Conservation (phyloP, 2,888 invertebrate genomes). For the Heliconius aoede region DNA sequence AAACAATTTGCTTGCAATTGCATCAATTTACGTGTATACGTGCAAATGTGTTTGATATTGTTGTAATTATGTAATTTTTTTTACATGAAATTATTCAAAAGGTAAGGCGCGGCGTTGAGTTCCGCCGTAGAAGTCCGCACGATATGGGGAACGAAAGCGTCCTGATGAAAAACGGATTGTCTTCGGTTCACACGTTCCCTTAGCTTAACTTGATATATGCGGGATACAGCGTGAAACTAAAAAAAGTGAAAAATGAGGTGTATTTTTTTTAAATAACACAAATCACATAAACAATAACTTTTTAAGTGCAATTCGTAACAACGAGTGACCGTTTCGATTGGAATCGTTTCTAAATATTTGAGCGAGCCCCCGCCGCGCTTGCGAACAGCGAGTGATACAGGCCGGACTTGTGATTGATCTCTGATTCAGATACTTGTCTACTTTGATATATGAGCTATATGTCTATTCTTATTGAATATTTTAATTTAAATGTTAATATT, state of each 20-base stretch:
- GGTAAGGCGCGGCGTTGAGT: too few species aligned
- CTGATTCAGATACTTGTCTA: neutral
- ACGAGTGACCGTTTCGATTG: conserved; percentile 5
- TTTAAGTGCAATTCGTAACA: neutral
- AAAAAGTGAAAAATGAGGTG: neutral
- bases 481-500: neutral
- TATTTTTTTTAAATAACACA: neutral
- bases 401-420: conserved; percentile 11
- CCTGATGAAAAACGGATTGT: too few species aligned
- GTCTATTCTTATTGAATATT: neutral
- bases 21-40: neutral
- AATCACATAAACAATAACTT: neutral
- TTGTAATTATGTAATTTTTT: neutral
- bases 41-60: too few species aligned
- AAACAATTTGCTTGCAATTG: conserved; percentile 2
- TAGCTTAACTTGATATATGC: too few species aligned
- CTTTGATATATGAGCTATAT: neutral
- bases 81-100: too few species aligned
- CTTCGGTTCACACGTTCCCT: too few species aligned
- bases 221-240: neutral
- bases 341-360: conserved; percentile 20
- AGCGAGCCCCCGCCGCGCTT: conserved; percentile 4
- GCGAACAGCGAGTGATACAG: neutral
- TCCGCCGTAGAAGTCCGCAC: too few species aligned
- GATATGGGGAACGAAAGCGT: too few species aligned